These are phyloP conservation scores for Macropodus opercularis DNA, from an alignment of 2,797 vertebrate species.

Conservation along the genomic window DNA sequence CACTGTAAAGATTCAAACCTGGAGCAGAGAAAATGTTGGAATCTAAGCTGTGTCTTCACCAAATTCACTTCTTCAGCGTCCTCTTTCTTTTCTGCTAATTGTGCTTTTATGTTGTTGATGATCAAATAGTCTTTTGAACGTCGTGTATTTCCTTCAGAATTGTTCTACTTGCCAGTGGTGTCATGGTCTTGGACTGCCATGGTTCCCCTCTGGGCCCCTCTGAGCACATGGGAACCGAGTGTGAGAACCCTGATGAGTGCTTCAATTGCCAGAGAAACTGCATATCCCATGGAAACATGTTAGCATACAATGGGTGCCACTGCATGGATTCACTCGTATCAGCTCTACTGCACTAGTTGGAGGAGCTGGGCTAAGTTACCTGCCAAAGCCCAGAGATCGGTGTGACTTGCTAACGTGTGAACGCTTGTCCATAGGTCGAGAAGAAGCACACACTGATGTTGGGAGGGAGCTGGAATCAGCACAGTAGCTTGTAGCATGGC, in stretches of 20 bases:
- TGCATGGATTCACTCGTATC: slow-evolving; percentile 36
- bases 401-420: slow-evolving; percentile 3
- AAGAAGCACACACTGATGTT: slow-evolving; percentile 14
- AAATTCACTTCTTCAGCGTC: not conserved
- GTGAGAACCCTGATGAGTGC: slow-evolving; percentile 27
- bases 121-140: slow-evolving; percentile 20
- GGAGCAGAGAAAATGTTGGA: slow-evolving; percentile 28
- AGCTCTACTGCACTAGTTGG: slow-evolving; percentile 13
- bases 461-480: slow-evolving; percentile 1
- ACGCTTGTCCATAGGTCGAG: slow-evolving; percentile 1
- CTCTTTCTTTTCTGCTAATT: not conserved
- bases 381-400: slow-evolving; percentile 16
- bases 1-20: slow-evolving; percentile 18
- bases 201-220: slow-evolving; percentile 59
- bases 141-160: slow-evolving; percentile 25
- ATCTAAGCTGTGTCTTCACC: not conserved
- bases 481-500: not conserved
- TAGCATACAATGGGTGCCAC: slow-evolving; percentile 21
- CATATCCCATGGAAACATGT: slow-evolving; percentile 48
- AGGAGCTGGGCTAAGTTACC: slow-evolving; percentile 17
- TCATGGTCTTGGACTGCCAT: slow-evolving; percentile 52
- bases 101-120: slow-evolving; percentile 1
- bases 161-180: slow-evolving; percentile 29
- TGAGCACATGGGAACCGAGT: slow-evolving; percentile 63
- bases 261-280: slow-evolving; percentile 52